Conservation (phyloP, 2,113 vertebrate genomes). For the Turnix velox region DNA sequence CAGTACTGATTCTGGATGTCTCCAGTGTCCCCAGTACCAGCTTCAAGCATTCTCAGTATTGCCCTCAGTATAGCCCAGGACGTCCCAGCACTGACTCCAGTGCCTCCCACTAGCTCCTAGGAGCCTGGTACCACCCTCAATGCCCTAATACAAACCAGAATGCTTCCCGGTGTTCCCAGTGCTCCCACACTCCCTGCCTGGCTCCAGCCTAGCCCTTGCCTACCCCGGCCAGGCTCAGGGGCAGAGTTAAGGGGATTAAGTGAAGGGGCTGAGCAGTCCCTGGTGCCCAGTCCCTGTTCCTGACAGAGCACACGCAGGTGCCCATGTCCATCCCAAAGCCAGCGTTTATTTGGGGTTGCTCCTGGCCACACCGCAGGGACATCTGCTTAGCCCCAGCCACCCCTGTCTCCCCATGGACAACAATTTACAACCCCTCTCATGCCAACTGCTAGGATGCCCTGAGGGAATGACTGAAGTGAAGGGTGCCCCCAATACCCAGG, state of each 20-base stretch:
- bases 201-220: not conserved
- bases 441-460: not conserved
- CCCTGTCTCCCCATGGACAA: not conserved
- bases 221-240: not conserved
- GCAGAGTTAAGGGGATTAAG: rapidly evolving
- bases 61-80: not conserved
- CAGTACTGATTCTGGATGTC: not conserved
- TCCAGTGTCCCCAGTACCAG: not conserved
- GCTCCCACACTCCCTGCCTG: not conserved
- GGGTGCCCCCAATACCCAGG: not conserved
- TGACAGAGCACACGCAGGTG: not conserved
- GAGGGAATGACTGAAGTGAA: not conserved
- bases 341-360: slow-evolving; percentile 18
- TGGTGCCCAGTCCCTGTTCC: rapidly evolving
- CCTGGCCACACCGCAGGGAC: rapidly evolving
- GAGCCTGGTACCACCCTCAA: not conserved
- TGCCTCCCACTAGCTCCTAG: not conserved
- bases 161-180: not conserved
- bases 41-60: not conserved
- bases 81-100: not conserved
- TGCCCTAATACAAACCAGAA: not conserved
- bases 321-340: not conserved
- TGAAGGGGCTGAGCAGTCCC: not conserved
- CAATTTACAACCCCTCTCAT: not conserved
- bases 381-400: not conserved